These are phyloP conservation scores for Odocoileus hemionus DNA, from an alignment of 2,113 vertebrate genomes.

Conservation along the genomic window DNA sequence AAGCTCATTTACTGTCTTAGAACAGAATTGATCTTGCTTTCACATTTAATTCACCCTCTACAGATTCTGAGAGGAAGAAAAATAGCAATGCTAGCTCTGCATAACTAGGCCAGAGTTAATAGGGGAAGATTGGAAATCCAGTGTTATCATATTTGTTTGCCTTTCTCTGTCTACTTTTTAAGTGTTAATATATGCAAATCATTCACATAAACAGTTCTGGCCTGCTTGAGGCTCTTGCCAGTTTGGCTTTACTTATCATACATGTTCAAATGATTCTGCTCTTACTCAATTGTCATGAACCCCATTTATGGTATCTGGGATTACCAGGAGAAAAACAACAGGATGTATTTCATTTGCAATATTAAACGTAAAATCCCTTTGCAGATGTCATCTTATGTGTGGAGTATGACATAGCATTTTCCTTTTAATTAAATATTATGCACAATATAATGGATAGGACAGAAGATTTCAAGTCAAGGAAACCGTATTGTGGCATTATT, in stretches of 20 bases:
- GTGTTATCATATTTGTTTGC: background rate
- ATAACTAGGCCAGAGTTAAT: constrained; percentile 59
- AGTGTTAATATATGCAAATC: background rate
- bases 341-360: background rate
- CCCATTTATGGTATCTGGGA: background rate
- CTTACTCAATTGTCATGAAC: background rate
- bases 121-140: constrained; percentile 17
- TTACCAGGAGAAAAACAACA: background rate
- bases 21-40: constrained; percentile 83
- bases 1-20: constrained; percentile 78
- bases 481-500: background rate
- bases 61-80: constrained; percentile 75
- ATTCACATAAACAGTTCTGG: background rate
- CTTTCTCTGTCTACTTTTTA: background rate
- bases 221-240: fast-evolving
- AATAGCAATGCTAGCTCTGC: constrained; percentile 66
- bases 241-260: too few species aligned
- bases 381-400: background rate
- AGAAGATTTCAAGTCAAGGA: background rate
- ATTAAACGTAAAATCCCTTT: background rate
- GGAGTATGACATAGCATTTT: background rate
- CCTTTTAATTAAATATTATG: background rate
- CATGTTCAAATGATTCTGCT: fast-evolving
- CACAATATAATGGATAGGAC: background rate
- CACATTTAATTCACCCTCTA: constrained; percentile 79